phyloP scores from a whole-genome alignment of 2,797 vertebrate species.

The Kryptopterus vitreolus region DNA sequence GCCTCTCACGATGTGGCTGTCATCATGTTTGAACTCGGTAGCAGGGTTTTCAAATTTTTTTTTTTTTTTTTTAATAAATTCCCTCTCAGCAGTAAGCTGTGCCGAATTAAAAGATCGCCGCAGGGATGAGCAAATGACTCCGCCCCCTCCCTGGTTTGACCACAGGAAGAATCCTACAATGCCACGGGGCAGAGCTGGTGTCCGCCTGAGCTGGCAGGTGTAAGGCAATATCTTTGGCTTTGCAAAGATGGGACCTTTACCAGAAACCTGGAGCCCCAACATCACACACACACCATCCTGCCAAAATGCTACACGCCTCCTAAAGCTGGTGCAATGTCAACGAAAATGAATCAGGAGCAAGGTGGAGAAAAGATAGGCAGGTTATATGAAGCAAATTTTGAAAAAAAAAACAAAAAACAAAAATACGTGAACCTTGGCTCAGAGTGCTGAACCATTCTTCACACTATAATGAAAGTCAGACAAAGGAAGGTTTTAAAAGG shows the following conservation, averaged over 20 bases:
- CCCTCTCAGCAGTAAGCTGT: slow-evolving; percentile 40
- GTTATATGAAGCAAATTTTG: neutral
- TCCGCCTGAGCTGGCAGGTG: slow-evolving; percentile 57
- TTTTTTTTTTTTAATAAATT: neutral
- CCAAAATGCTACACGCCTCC: slow-evolving; percentile 25
- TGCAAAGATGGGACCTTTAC: slow-evolving; percentile 35
- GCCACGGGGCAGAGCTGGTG: slow-evolving; percentile 35
- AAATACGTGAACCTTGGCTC: neutral
- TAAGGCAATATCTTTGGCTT: slow-evolving; percentile 39
- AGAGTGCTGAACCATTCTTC: neutral
- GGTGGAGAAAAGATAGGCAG: neutral
- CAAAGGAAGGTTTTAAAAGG: slow-evolving; percentile 2
- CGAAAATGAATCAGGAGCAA: neutral
- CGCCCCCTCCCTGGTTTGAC: slow-evolving; percentile 45
- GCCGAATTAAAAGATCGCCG: slow-evolving; percentile 61
- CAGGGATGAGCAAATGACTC: slow-evolving; percentile 58
- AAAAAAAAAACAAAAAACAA: neutral
- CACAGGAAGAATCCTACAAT: slow-evolving; percentile 49
- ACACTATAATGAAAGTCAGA: neutral
- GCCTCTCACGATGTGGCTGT: neutral
- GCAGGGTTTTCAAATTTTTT: neutral
- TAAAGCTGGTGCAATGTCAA: neutral
- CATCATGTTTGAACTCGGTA: neutral
- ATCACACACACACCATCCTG: slow-evolving; percentile 15
- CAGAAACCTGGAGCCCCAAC: slow-evolving; percentile 41